These are phyloP conservation scores for Turnix velox DNA, from an alignment of 2,113 vertebrate genomes.

Conservation along the genomic window DNA sequence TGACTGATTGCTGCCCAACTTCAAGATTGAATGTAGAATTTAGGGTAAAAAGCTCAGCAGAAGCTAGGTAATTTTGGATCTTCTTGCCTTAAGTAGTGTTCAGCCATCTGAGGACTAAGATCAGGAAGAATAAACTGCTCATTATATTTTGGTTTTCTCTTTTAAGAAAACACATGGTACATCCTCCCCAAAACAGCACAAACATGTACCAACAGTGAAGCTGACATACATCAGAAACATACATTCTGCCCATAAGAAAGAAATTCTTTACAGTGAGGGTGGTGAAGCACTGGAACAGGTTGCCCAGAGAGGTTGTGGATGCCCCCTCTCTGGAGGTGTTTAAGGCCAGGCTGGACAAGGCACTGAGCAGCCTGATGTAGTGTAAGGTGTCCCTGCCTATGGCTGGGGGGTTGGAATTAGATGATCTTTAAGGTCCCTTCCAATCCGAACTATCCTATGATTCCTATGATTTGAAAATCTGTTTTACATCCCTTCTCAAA, in stretches of 20 bases:
- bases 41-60: not conserved
- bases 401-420: too few relatives aligned
- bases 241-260: too few relatives aligned
- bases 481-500: not conserved
- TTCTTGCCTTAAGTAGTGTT: not conserved
- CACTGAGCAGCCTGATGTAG: too few relatives aligned
- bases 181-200: not conserved
- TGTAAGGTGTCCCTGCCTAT: too few relatives aligned
- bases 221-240: not conserved
- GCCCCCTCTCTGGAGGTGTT: too few relatives aligned
- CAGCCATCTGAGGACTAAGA: not conserved
- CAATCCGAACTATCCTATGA: too few relatives aligned
- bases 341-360: too few relatives aligned
- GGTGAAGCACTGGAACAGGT: too few relatives aligned
- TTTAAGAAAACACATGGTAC: not conserved
- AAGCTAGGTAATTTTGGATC: not conserved
- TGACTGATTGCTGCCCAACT: not conserved
- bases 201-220: not conserved
- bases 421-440: too few relatives aligned
- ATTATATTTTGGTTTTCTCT: not conserved
- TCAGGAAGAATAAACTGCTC: not conserved
- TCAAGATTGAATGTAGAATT: not conserved
- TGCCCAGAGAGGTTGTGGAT: too few relatives aligned
- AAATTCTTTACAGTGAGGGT: too few relatives aligned
- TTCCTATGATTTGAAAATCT: constrained; percentile 18